Evolutionary conservation across 1,140 invertebrate genomes (phyloP), one percentile per base, ranked within the genome.

Genomic region (Venustaconcha ellipsiformis): DNA sequence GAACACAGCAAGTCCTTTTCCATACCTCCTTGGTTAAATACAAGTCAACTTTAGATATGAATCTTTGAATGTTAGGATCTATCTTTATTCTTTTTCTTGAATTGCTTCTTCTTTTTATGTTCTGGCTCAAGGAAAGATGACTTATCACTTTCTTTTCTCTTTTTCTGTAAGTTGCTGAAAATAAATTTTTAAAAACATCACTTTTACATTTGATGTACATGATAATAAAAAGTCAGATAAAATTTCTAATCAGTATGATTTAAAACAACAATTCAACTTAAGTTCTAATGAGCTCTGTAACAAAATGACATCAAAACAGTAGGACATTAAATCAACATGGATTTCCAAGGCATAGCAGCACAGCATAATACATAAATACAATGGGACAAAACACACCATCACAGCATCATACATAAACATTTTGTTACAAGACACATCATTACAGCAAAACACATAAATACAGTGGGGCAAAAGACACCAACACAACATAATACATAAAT

Each of bases 81-180:
- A 13, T 30, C 13, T 63, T 72, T 77, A 30, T 72, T 58, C 59
- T 73, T 78, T 26, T 78, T 78, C 64, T 78, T 78, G 17, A 73
- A 67, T 58, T 73, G 73, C 60, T 78, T 78, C 71, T 78, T 78
- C n/a, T 72, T 26, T 65, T 78, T 78, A 14, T 68, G 26, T 63
- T 23, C 58, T 5, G 72, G 14, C 59, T 69, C 67, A 20, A 67
- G 12, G 30, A 23, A 37, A 14, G 48, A 11, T 20, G 15, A 64
- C 57, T 64, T 71, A 69, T 69, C 70, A 18, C 72, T 20, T 18
- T 76, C 58, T 69, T 62, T 70, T 55, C 71, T 72, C 67, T 78
- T 78, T 71, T 78, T 60, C 20, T 63, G 56, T 30, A 78, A 48
- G 3, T 60, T 73, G 23, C 75, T 77, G 63, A n/a, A 77, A 77